A percentile compares a stretch with the other conserved stretches of the same genome.
Evolutionary conservation across 1,140 invertebrate genomes (phyloP).

Genomic region (Armadillidium nasatum): DNA sequence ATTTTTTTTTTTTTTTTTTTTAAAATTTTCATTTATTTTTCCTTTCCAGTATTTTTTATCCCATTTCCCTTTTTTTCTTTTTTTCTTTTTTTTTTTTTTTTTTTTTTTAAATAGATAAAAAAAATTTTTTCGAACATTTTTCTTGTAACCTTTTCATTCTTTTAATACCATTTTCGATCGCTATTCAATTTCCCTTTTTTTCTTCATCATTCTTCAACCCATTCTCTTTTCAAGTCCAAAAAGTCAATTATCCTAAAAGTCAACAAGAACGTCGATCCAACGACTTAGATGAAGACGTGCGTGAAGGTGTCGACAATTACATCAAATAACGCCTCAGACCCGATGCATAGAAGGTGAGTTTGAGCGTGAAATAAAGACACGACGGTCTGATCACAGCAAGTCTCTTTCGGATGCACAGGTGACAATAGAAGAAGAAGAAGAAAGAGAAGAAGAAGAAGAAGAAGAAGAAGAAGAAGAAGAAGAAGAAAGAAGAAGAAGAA

Average conservation of each 20-base stretch:
- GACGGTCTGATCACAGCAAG: background rate
- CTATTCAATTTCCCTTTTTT: background rate
- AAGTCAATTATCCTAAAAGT: conserved; percentile 11
- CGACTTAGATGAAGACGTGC: conserved; percentile 1
- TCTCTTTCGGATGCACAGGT: background rate
- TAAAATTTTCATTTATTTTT: too few relatives aligned
- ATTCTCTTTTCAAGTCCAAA: background rate
- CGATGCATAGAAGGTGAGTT: background rate
- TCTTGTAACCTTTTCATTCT: background rate
- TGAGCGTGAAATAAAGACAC: background rate
- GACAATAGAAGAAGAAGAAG: background rate
- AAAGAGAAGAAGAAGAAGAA: background rate
- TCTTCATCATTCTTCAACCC: background rate
- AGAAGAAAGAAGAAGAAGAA: background rate
- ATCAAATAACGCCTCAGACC: background rate
- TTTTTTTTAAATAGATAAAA: too few relatives aligned
- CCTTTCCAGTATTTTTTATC: background rate
- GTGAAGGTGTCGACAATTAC: background rate
- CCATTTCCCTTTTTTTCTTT: background rate
- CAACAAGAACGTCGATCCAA: background rate
- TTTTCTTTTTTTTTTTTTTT: background rate
- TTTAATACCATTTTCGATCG: too few relatives aligned
- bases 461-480: background rate
- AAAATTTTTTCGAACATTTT: background rate
- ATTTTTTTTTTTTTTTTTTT: too few relatives aligned